A percentile compares a stretch with the other conserved stretches of the same genome.
phyloP scores from a whole-genome alignment of 2,888 invertebrate species.

The Formica aserva region DNA sequence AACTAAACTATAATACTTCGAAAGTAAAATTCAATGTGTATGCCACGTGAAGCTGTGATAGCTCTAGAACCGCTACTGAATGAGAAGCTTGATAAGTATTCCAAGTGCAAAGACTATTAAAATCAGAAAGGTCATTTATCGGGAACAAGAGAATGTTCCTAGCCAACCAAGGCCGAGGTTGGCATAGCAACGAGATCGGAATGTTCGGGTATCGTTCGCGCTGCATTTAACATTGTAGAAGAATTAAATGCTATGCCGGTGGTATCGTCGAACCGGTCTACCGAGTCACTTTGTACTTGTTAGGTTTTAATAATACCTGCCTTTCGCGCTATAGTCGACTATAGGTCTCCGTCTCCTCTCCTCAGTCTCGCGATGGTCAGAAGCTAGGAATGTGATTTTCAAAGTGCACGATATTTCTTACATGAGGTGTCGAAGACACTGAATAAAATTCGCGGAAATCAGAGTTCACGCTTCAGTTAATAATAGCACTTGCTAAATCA shows the following conservation, averaged over 20 bases:
- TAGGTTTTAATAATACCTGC: constrained; percentile 78
- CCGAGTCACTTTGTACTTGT: constrained; percentile 76
- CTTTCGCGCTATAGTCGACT: constrained; percentile 57
- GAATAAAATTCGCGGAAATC: constrained; percentile 24
- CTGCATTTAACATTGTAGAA: constrained; percentile 74
- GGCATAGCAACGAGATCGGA: constrained; percentile 71
- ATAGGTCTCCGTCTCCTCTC: constrained; percentile 61
- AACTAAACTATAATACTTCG: not conserved
- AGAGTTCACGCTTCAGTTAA: constrained; percentile 37
- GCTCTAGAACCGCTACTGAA: not conserved
- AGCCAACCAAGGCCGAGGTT: constrained; percentile 66
- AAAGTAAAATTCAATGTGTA: not conserved
- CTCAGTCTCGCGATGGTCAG: constrained; percentile 60
- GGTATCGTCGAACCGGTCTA: constrained; percentile 76
- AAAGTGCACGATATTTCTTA: constrained; percentile 28
- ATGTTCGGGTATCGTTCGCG: constrained; percentile 61
- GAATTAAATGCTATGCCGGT: constrained; percentile 76
- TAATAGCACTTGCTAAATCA: constrained; percentile 29
- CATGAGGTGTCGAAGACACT: constrained; percentile 3
- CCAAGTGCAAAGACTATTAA: not conserved
- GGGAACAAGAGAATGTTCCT: constrained; percentile 29
- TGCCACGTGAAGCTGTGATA: not conserved
- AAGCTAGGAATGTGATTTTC: constrained; percentile 62
- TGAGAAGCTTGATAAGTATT: constrained; percentile 9
- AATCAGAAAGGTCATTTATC: constrained; percentile 31